A percentile compares a stretch with the other conserved stretches of the same genome.
Conservation (phyloP, 2,797 vertebrate species). For the Merluccius polli region DNA sequence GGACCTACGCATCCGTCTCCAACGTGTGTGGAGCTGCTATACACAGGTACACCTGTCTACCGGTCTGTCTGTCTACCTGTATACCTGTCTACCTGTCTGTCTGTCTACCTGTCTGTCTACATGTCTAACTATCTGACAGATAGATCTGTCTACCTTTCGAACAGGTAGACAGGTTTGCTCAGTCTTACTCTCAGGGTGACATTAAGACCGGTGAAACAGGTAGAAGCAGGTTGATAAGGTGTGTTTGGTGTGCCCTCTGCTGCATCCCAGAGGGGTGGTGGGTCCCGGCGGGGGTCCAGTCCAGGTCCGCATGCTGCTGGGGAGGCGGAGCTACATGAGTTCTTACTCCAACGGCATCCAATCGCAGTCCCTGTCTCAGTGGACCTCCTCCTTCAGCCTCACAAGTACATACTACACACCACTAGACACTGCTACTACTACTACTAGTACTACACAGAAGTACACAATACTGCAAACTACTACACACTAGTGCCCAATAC, state of each 20-base stretch:
- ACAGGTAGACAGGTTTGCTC: too few relatives aligned
- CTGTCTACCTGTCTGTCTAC: conserved; percentile 13
- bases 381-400: conserved; percentile 87
- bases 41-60: conserved; percentile 80
- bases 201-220: background rate
- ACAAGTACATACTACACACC: conserved; percentile 67
- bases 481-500: background rate
- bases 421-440: background rate
- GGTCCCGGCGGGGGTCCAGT: conserved; percentile 76
- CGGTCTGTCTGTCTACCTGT: too few relatives aligned
- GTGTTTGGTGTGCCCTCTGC: background rate
- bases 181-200: too few relatives aligned
- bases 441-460: background rate
- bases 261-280: conserved; percentile 77
- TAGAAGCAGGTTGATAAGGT: too few relatives aligned
- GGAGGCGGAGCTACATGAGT: conserved; percentile 78
- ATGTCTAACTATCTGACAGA: background rate
- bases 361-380: conserved; percentile 79
- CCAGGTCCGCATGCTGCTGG: conserved; percentile 76
- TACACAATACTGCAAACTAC: background rate
- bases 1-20: conserved; percentile 84
- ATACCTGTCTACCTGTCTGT: background rate
- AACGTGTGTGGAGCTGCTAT: conserved; percentile 88
- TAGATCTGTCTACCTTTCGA: too few relatives aligned
- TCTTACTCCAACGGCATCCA: conserved; percentile 82